These are phyloP conservation scores for Apodemia hepburni DNA, from an alignment of 2,888 invertebrate genomes.

Conservation along the genomic window DNA sequence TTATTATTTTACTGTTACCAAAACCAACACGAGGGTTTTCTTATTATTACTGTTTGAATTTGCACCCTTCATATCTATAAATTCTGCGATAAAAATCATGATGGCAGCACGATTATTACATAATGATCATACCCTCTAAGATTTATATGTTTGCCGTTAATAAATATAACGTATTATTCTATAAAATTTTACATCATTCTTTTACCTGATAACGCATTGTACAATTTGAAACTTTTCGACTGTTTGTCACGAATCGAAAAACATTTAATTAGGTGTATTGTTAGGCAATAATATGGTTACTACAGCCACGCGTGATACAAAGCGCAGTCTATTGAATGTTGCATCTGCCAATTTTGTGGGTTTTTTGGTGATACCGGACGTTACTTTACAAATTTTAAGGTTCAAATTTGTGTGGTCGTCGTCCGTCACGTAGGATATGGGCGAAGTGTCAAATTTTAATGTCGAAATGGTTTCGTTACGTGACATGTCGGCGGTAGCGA, in stretches of 20 bases:
- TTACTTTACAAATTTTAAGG: slow-evolving; percentile 38
- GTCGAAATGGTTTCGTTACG: slow-evolving; percentile 59
- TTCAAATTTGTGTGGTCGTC: slow-evolving; percentile 40
- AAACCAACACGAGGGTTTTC: too few species aligned
- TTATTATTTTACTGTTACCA: too few species aligned
- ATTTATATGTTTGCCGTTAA: slow-evolving; percentile 6
- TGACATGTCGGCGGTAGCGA: slow-evolving; percentile 49
- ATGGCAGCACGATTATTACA: neutral
- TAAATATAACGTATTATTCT: slow-evolving; percentile 9
- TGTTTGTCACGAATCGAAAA: slow-evolving; percentile 48
- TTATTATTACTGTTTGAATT: too few species aligned
- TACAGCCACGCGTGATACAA: slow-evolving; percentile 37
- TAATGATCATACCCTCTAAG: neutral
- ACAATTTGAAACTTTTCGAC: slow-evolving; percentile 45
- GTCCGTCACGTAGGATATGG: slow-evolving; percentile 44
- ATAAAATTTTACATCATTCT: slow-evolving; percentile 33
- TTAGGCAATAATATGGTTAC: slow-evolving; percentile 50
- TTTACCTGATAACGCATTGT: slow-evolving; percentile 37
- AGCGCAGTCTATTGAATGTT: slow-evolving; percentile 45
- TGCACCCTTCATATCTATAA: neutral
- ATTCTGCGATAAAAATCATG: neutral
- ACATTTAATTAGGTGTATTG: slow-evolving; percentile 68
- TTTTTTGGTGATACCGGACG: slow-evolving; percentile 43
- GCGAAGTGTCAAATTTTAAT: slow-evolving; percentile 70
- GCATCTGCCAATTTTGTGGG: slow-evolving; percentile 52